phyloP scores from a whole-genome alignment of 2,888 invertebrate genomes.

The Cecidostiba fungosa region DNA sequence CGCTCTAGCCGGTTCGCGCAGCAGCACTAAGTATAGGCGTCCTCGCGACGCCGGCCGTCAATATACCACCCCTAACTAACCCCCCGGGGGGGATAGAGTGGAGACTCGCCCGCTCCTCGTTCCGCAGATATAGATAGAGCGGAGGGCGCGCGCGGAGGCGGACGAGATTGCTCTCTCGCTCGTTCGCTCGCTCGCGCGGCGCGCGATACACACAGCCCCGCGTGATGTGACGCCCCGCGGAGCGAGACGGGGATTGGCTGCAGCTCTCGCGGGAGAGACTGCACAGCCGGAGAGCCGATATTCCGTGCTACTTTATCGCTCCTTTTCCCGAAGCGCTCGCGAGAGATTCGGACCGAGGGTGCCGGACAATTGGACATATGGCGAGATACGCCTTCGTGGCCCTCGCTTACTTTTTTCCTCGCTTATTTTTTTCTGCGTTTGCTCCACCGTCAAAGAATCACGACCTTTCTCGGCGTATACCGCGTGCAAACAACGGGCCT shows the following conservation, averaged over 20 bases:
- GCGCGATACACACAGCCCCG: slow-evolving; percentile 47
- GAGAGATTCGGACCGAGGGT: slow-evolving; percentile 17
- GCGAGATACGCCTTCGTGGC: neutral
- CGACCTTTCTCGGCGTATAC: neutral
- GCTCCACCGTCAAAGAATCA: neutral
- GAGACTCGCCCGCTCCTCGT: slow-evolving; percentile 65
- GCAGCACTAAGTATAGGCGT: slow-evolving; percentile 79
- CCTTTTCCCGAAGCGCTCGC: neutral
- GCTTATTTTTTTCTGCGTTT: neutral
- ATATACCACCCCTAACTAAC: slow-evolving; percentile 80
- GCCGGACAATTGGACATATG: too few relatives aligned
- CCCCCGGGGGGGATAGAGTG: slow-evolving; percentile 73
- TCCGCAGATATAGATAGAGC: slow-evolving; percentile 65
- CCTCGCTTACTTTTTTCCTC: neutral
- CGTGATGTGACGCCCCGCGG: slow-evolving; percentile 1
- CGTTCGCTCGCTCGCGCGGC: too few relatives aligned
- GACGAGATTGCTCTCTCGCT: slow-evolving; percentile 51
- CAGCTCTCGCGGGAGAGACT: slow-evolving; percentile 2
- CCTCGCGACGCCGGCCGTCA: slow-evolving; percentile 80
- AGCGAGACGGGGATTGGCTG: neutral
- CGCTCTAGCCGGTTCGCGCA: slow-evolving; percentile 49
- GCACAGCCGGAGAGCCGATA: neutral
- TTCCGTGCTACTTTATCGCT: neutral
- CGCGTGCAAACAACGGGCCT: neutral
- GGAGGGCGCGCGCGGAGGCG: slow-evolving; percentile 61